Conservation (phyloP, 2,888 invertebrate species). For the Caenorhabditis sinica region DNA sequence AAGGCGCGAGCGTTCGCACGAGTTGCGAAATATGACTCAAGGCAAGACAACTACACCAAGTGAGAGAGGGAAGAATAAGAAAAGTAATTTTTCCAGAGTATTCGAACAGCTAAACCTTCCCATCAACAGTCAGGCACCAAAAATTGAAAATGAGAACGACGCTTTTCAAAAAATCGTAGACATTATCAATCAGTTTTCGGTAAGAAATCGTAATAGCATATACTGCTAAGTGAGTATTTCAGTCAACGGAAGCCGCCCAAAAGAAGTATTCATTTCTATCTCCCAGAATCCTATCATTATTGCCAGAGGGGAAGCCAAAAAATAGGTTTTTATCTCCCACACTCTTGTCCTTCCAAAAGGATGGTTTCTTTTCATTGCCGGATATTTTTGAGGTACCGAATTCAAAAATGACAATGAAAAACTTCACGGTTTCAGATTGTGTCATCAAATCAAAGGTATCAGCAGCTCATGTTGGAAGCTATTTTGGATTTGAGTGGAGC, state of each 20-base stretch:
- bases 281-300: conserved; percentile 74
- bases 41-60: neutral
- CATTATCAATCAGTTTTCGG: conserved; percentile 66
- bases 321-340: conserved; percentile 76
- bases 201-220: too few relatives aligned
- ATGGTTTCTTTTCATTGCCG: conserved; percentile 78
- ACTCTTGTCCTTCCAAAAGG: conserved; percentile 78
- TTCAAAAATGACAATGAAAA: too few relatives aligned
- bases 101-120: conserved; percentile 66
- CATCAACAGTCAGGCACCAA: conserved; percentile 65
- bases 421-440: conserved; percentile 61
- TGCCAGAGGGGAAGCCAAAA: conserved; percentile 71
- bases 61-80: neutral
- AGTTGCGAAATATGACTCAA: neutral
- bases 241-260: conserved; percentile 45
- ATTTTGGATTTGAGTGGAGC: conserved; percentile 73
- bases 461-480: conserved; percentile 73
- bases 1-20: neutral
- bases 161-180: conserved; percentile 59
- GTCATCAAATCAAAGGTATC: conserved; percentile 67
- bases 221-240: conserved; percentile 8
- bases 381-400: conserved; percentile 77
- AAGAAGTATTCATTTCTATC: conserved; percentile 75
- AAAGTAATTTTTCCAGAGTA: conserved; percentile 49
- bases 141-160: conserved; percentile 56